Evolutionary conservation across 2,888 invertebrate genomes (phyloP).

Genomic region (Sphinx pinastri): DNA sequence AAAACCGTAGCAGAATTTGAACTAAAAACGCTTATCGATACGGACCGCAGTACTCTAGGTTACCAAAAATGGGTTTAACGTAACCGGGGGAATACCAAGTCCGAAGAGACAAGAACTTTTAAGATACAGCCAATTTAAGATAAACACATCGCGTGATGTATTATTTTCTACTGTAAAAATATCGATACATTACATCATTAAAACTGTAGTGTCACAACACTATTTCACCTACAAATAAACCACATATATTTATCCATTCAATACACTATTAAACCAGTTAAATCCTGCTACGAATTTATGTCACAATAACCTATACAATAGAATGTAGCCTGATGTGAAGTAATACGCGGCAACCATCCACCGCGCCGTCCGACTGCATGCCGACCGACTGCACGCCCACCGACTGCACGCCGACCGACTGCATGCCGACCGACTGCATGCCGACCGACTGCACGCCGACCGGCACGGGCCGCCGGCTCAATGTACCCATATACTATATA

Average conservation of each 20-base stretch:
- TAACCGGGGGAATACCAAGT: neutral
- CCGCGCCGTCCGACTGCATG: neutral
- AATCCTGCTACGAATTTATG: constrained; percentile 22
- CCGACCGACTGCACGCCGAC: too few species aligned
- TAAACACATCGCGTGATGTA: neutral
- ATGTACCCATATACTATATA: neutral
- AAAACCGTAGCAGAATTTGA: constrained; percentile 23
- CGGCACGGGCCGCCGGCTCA: too few species aligned
- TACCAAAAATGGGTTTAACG: neutral
- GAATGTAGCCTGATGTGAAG: constrained; percentile 22
- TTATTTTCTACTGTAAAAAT: neutral
- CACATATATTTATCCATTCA: neutral
- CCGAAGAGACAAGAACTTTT: neutral
- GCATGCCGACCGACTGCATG: too few species aligned
- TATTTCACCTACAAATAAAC: constrained; percentile 1
- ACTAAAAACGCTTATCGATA: constrained; percentile 18
- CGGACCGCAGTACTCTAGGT: neutral
- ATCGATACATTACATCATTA: constrained; percentile 1
- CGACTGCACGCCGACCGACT: too few species aligned
- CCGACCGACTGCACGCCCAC: too few species aligned
- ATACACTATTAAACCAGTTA: constrained; percentile 1
- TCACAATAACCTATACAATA: constrained; percentile 19
- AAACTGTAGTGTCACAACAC: neutral
- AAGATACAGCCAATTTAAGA: constrained; percentile 5
- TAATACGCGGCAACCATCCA: neutral